Evolutionary conservation across 2,888 invertebrate genomes (phyloP).

Genomic region (Ommatoiulus sabulosus): DNA sequence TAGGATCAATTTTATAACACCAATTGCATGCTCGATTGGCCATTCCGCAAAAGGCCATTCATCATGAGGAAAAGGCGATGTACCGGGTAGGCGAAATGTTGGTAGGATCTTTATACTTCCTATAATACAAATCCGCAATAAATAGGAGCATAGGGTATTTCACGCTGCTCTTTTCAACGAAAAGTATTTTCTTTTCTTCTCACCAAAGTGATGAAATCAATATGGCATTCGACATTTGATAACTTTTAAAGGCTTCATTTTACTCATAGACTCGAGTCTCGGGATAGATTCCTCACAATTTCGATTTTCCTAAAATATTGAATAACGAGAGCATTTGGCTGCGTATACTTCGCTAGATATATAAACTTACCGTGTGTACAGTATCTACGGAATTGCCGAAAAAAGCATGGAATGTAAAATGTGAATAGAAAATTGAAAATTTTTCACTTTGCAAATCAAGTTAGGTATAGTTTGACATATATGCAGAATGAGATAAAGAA

Average conservation of each 20-base stretch:
- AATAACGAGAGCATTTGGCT: not conserved
- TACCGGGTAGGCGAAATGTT: not conserved
- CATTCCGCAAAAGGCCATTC: conserved; percentile 22
- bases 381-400: not conserved
- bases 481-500: not conserved
- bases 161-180: conserved; percentile 15
- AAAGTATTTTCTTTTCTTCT: no score
- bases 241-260: not conserved
- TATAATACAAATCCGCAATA: conserved; percentile 31
- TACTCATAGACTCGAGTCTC: not conserved
- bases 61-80: not conserved
- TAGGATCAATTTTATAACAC: conserved; percentile 36
- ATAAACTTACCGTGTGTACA: not conserved
- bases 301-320: not conserved
- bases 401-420: not conserved
- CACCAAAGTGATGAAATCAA: not conserved
- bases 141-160: not conserved
- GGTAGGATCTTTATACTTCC: not conserved
- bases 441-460: not conserved
- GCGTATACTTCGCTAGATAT: no score
- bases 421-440: not conserved
- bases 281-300: not conserved
- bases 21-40: conserved; percentile 35
- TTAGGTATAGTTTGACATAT: not conserved
- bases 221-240: not conserved